phyloP scores from a whole-genome alignment of 2,113 vertebrate genomes.

The Pterocles gutturalis region DNA sequence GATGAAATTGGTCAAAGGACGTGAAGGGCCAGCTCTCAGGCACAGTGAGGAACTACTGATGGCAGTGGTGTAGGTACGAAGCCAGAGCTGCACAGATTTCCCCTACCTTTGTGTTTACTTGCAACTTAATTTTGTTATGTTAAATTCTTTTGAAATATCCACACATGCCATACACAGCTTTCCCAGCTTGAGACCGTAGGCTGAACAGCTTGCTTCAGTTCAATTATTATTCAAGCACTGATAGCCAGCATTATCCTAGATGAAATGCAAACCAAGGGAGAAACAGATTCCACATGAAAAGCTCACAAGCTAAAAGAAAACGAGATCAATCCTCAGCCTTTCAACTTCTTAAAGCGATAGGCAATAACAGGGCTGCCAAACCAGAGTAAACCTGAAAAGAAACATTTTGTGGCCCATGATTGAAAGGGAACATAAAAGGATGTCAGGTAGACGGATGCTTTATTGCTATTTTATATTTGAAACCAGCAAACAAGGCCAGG shows the following conservation, averaged over 20 bases:
- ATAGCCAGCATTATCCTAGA: constrained; percentile 44
- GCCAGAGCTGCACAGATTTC: neutral
- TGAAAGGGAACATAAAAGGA: constrained; percentile 76
- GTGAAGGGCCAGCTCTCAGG: neutral
- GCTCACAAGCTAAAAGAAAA: constrained; percentile 61
- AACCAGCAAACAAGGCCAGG: constrained; percentile 73
- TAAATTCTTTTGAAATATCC: constrained; percentile 11
- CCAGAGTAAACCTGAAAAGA: constrained; percentile 63
- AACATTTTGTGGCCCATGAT: constrained; percentile 44
- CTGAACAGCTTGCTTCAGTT: constrained; percentile 54
- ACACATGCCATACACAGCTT: neutral
- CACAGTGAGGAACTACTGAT: neutral
- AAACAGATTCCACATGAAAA: constrained; percentile 48
- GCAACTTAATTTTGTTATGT: neutral
- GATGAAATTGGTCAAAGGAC: neutral
- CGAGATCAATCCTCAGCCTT: constrained; percentile 58
- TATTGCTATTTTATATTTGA: constrained; percentile 75
- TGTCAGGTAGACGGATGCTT: constrained; percentile 76
- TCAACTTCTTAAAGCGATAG: constrained; percentile 67
- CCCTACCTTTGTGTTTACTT: neutral
- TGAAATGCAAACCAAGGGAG: constrained; percentile 65
- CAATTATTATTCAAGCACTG: constrained; percentile 58
- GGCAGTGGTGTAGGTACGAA: neutral
- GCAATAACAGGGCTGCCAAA: constrained; percentile 72
- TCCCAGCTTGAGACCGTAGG: constrained; percentile 44